Conservation (phyloP, 2,113 vertebrate genomes). For the Lophotis ruficrista region DNA sequence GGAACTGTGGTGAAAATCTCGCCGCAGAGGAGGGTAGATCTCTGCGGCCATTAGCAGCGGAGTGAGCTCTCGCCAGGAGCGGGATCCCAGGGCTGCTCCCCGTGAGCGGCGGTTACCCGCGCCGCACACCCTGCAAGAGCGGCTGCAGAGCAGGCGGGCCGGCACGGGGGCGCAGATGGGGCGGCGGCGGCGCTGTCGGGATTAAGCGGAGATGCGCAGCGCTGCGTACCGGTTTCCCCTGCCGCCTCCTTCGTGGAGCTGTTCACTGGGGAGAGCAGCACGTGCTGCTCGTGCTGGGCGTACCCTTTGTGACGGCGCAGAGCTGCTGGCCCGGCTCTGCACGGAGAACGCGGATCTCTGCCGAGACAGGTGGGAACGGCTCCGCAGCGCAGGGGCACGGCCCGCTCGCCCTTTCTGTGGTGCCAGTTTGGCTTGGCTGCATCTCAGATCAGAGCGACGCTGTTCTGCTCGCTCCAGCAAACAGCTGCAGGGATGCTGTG, state of each 20-base stretch:
- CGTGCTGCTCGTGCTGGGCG: rapidly evolving
- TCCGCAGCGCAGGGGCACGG: rapidly evolving
- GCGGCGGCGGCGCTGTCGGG: rapidly evolving
- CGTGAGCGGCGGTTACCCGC: neutral
- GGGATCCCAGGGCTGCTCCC: neutral
- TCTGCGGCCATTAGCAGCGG: neutral
- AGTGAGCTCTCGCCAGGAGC: rapidly evolving
- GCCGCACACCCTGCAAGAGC: neutral
- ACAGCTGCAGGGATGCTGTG: rapidly evolving
- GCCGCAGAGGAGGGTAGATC: rapidly evolving
- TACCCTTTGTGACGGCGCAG: rapidly evolving
- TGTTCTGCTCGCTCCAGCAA: neutral
- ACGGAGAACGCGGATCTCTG: rapidly evolving
- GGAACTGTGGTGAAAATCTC: neutral
- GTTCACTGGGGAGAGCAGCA: rapidly evolving
- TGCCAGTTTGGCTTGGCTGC: neutral
- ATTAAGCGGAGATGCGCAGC: rapidly evolving
- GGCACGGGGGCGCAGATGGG: rapidly evolving
- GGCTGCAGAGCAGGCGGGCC: neutral
- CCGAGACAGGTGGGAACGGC: rapidly evolving
- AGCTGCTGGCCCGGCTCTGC: neutral
- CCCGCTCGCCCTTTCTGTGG: too few relatives aligned
- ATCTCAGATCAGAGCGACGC: neutral
- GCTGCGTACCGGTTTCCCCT: rapidly evolving
- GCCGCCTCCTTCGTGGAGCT: neutral